A percentile compares a stretch with the other conserved stretches of the same genome.
Conservation (phyloP, 2,113 vertebrate species). For the Catharus minimus region DNA sequence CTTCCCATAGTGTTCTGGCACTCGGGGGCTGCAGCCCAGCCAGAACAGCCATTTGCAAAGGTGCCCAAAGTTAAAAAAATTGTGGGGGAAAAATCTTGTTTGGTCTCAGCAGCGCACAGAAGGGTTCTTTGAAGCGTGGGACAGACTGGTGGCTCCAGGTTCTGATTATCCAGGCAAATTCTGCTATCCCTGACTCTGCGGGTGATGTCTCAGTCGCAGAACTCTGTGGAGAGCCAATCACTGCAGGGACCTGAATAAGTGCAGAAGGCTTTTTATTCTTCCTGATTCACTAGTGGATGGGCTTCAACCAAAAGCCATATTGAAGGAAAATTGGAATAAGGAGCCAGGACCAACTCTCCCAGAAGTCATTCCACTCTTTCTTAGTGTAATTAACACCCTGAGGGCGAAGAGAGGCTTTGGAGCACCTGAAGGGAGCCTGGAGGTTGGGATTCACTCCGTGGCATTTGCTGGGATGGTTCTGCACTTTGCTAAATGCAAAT, state of each 20-base stretch:
- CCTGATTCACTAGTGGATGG: neutral
- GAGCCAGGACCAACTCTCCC: neutral
- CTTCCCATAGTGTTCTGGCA: slow-evolving; percentile 45
- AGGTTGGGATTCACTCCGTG: rapidly evolving
- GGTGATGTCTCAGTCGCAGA: neutral
- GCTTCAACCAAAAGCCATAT: neutral
- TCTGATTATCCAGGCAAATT: neutral
- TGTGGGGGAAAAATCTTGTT: neutral
- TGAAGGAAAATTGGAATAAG: neutral
- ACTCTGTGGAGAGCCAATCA: neutral
- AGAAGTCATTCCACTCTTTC: neutral
- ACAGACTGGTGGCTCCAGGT: neutral
- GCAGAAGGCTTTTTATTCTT: neutral
- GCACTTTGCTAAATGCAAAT: neutral
- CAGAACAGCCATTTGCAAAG: slow-evolving; percentile 37
- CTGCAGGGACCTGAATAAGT: neutral
- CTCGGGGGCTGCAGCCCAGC: neutral
- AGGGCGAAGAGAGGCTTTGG: neutral
- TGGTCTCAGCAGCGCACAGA: neutral
- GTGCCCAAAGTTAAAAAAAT: slow-evolving; percentile 21
- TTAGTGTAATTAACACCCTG: neutral
- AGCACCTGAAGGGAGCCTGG: neutral
- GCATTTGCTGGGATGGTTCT: neutral
- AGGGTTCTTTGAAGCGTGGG: neutral
- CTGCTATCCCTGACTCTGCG: neutral